Percentiles rank a stretch among this genome's conserved stretches.
Evolutionary conservation across 2,797 vertebrate genomes (phyloP).

Genomic region (Peromyscus attwateri): DNA sequence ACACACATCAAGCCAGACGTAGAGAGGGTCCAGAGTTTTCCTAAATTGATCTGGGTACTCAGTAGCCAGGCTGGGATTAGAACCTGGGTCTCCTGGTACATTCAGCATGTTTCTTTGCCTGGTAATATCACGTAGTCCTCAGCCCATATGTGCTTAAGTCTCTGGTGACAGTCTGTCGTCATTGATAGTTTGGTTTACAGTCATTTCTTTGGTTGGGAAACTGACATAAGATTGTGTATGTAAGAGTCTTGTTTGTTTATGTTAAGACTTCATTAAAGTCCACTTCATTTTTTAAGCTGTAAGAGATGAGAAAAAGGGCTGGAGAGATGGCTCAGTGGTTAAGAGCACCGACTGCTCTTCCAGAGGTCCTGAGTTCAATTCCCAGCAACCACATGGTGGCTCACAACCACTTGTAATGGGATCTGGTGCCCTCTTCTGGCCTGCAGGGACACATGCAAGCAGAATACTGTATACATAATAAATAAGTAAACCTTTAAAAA

Average conservation of each 20-base stretch:
- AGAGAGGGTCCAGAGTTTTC: conserved; percentile 14
- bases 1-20: not conserved
- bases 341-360: too few relatives aligned
- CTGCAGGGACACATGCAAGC: too few relatives aligned
- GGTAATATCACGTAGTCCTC: not conserved
- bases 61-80: not conserved
- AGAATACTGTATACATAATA: too few relatives aligned
- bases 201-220: conserved; percentile 52
- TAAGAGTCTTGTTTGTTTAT: conserved; percentile 56
- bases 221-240: not conserved
- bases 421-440: too few relatives aligned
- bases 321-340: too few relatives aligned
- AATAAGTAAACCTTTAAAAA: too few relatives aligned
- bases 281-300: conserved; percentile 13
- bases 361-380: too few relatives aligned
- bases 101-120: not conserved
- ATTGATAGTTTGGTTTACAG: conserved; percentile 19
- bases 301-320: conserved; percentile 1
- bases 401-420: too few relatives aligned
- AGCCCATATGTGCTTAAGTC: not conserved
- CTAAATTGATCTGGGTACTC: not conserved
- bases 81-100: not conserved
- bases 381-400: too few relatives aligned
- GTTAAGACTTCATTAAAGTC: conserved; percentile 69
- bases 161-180: not conserved